Percentiles rank a stretch among this genome's conserved stretches.
These are phyloP conservation scores for Lateolabrax maculatus DNA, from an alignment of 2,797 vertebrate genomes.

Conservation along the genomic window DNA sequence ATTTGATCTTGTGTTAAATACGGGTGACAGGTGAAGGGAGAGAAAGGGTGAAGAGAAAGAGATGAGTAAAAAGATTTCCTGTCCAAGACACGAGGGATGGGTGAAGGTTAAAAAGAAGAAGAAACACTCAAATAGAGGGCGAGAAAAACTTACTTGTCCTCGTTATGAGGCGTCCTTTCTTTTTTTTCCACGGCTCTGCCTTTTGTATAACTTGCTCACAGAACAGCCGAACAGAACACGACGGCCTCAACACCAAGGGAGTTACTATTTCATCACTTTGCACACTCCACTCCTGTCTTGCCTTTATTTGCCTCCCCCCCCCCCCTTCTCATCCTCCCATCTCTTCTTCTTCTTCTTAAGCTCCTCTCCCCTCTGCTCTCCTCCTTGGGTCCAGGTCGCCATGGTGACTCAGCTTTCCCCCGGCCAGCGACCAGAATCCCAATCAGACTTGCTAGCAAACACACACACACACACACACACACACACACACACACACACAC, in stretches of 20 bases:
- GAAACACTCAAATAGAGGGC: not conserved
- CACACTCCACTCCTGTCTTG: conserved; percentile 1
- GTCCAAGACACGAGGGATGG: not conserved
- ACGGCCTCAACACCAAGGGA: conserved; percentile 24
- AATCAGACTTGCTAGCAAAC: conserved; percentile 68
- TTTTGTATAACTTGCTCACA: conserved; percentile 28
- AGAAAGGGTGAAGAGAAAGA: not conserved
- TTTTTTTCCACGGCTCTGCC: conserved; percentile 1
- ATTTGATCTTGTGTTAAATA: not conserved
- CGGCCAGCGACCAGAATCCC: conserved; percentile 72
- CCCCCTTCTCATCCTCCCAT: conserved; percentile 14
- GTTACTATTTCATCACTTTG: conserved; percentile 37
- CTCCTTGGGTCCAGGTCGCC: conserved; percentile 72
- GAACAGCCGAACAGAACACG: conserved; percentile 19
- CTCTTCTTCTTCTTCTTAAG: conserved; percentile 28
- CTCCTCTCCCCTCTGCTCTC: conserved; percentile 46
- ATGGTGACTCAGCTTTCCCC: conserved; percentile 82
- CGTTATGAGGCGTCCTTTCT: conserved; percentile 17
- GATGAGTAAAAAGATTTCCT: conserved; percentile 1
- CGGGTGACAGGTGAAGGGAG: not conserved
- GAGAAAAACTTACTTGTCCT: conserved; percentile 29
- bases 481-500: conserved; percentile 24
- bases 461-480: conserved; percentile 44
- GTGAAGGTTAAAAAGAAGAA: conserved; percentile 1
- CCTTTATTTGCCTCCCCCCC: conserved; percentile 3